Conservation (phyloP, 2,888 invertebrate genomes). For the Ditula angustiorana region DNA sequence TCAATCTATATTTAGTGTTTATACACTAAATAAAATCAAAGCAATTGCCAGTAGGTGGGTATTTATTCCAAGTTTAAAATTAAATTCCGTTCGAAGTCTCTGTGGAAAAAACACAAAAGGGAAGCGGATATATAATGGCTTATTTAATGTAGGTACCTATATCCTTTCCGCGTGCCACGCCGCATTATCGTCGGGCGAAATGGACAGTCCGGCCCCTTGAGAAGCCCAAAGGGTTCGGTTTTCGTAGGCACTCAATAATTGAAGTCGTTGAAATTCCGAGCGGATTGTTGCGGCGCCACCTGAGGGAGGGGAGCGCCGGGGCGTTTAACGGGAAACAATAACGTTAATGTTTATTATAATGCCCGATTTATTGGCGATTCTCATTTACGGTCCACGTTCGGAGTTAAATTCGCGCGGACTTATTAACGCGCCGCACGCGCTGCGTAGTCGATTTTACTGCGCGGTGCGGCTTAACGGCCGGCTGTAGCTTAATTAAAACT, state of each 20-base stretch:
- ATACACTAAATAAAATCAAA: conserved; percentile 22
- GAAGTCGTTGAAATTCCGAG: conserved; percentile 83
- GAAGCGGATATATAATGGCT: conserved; percentile 62
- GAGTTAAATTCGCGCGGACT: conserved; percentile 71
- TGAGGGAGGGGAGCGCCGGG: conserved; percentile 53
- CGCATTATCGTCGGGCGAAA: conserved; percentile 75
- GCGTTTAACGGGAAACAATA: conserved; percentile 77
- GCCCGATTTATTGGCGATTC: conserved; percentile 81
- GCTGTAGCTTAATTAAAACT: conserved; percentile 80
- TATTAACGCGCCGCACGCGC: conserved; percentile 70
- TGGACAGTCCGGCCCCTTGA: conserved; percentile 81
- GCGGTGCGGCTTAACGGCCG: conserved; percentile 67
- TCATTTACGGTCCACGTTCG: conserved; percentile 71
- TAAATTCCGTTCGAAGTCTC: conserved; percentile 54
- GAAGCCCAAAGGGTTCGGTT: conserved; percentile 78
- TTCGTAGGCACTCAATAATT: conserved; percentile 82
- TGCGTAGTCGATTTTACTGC: conserved; percentile 70
- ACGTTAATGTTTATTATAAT: conserved; percentile 83
- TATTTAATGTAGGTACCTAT: conserved; percentile 65
- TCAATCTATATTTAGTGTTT: too few relatives aligned
- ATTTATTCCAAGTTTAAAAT: conserved; percentile 54
- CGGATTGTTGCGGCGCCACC: conserved; percentile 78
- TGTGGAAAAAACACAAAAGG: conserved; percentile 59
- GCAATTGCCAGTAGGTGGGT: conserved; percentile 40
- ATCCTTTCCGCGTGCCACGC: conserved; percentile 63